Evolutionary conservation across 2,797 vertebrate species (phyloP), one percentile per base, ranked within the genome.

Genomic region (Coregonus ussuriensis): DNA sequence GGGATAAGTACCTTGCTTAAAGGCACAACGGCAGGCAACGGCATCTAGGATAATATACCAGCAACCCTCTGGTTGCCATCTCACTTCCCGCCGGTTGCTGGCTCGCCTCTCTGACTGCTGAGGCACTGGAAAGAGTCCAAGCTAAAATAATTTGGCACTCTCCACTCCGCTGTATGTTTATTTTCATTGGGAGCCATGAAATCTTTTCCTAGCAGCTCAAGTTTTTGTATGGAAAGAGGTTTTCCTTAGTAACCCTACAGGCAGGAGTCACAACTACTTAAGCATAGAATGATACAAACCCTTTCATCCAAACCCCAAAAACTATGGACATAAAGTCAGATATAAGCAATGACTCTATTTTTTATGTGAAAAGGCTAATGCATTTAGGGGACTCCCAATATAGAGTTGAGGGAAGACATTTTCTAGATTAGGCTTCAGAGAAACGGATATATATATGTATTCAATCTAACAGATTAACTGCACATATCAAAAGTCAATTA

Each of bases 91-190:
- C 41, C 2, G 41, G 41, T 47, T 47, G 7, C 41, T 47, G 41
- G 41, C 41, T 47, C 41, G 41, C 41, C 41, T 47, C 41, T 47
- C 41, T 47, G 41, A 47, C 41, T 59, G 70, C 76, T 74, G 77
- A 3, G 11, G 74, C 70, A 74, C 65, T 88, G 88, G 81, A 89
- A 74, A 66, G 41, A 35, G 76, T 86, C 88, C 89, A 80, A 81
- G 84, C 78, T 87, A 77, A 87, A 87, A 88, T 82, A 87, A 87
- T 76, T 83, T 79, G 52, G 78, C 82, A 77, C 77, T 66, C 6
- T 68, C 35, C 81, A 79, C 63, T 81, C 83, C 75, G 74, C 82
- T 79, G n/a, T 71, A 68, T 86, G 77, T 88, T 82, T 89, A 83
- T 89, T 89, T 86, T 79, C 79, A 78, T 25, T 79, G 52, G 74